Conservation (phyloP, 2,888 invertebrate species). For the Eupeodes latifasciatus region DNA sequence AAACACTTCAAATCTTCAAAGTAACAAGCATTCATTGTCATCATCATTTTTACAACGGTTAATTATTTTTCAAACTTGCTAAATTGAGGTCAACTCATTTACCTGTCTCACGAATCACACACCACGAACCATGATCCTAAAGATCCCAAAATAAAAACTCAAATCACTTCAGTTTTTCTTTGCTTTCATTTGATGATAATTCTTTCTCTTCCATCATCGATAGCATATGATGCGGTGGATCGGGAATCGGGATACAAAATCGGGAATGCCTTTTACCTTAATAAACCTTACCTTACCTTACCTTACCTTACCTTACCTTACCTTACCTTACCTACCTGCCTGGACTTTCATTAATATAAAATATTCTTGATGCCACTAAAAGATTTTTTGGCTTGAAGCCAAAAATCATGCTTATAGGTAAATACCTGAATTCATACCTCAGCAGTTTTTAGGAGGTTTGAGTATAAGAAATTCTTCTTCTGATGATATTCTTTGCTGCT, state of each 20-base stretch:
- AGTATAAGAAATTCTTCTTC: slow-evolving; percentile 23
- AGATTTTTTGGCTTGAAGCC: slow-evolving; percentile 40
- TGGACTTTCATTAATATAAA: slow-evolving; percentile 66
- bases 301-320: neutral
- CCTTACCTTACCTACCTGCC: slow-evolving; percentile 24
- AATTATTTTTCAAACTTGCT: slow-evolving; percentile 57
- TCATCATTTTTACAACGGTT: slow-evolving; percentile 72
- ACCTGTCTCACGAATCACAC: slow-evolving; percentile 59
- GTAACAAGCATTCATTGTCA: slow-evolving; percentile 61
- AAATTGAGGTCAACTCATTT: slow-evolving; percentile 73
- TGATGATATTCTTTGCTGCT: slow-evolving; percentile 19
- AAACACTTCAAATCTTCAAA: slow-evolving; percentile 19
- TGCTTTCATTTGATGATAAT: slow-evolving; percentile 32
- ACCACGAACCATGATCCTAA: slow-evolving; percentile 5
- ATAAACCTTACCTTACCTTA: neutral
- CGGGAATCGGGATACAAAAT: neutral
- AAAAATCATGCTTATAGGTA: slow-evolving; percentile 21
- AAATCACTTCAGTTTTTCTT: slow-evolving; percentile 25
- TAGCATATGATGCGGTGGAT: neutral
- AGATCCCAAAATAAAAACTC: slow-evolving; percentile 60
- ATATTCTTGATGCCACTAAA: slow-evolving; percentile 54
- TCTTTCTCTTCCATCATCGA: slow-evolving; percentile 22
- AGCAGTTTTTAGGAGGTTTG: neutral
- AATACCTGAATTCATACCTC: neutral
- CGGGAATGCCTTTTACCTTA: slow-evolving; percentile 20